These are phyloP conservation scores for Urophycis tenuis DNA, from an alignment of 2,797 vertebrate genomes.

Conservation along the genomic window DNA sequence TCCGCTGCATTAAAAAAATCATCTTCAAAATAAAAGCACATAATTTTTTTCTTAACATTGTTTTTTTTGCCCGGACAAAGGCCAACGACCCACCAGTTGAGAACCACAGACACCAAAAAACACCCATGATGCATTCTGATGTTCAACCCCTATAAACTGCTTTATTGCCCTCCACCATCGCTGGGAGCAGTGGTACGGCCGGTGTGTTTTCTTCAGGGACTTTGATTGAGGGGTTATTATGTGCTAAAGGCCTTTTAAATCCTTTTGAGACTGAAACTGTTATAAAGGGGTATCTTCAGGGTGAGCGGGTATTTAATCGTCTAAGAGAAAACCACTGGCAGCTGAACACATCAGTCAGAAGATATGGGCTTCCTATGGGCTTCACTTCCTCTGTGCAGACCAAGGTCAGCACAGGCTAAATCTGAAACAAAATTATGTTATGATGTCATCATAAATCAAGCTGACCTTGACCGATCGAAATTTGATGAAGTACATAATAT, in stretches of 20 bases:
- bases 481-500: not conserved
- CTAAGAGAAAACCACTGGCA: not conserved
- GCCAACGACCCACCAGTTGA: too few relatives aligned
- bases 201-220: not conserved
- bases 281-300: not conserved
- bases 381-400: not conserved
- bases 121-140: too few relatives aligned
- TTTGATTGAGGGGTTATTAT: not conserved
- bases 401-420: slow-evolving; percentile 2
- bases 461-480: slow-evolving; percentile 10
- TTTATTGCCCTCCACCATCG: too few relatives aligned
- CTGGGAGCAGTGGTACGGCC: too few relatives aligned
- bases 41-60: too few relatives aligned
- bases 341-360: slow-evolving; percentile 5
- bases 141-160: too few relatives aligned
- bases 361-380: not conserved
- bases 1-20: too few relatives aligned
- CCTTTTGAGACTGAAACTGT: not conserved
- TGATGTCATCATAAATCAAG: slow-evolving; percentile 12
- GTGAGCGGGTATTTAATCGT: not conserved
- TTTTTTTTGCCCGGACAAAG: too few relatives aligned
- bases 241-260: not conserved
- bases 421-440: not conserved
- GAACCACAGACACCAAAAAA: too few relatives aligned
- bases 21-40: too few relatives aligned